Conservation (phyloP, 2,113 vertebrate species). For the Gadus chalcogrammus region DNA sequence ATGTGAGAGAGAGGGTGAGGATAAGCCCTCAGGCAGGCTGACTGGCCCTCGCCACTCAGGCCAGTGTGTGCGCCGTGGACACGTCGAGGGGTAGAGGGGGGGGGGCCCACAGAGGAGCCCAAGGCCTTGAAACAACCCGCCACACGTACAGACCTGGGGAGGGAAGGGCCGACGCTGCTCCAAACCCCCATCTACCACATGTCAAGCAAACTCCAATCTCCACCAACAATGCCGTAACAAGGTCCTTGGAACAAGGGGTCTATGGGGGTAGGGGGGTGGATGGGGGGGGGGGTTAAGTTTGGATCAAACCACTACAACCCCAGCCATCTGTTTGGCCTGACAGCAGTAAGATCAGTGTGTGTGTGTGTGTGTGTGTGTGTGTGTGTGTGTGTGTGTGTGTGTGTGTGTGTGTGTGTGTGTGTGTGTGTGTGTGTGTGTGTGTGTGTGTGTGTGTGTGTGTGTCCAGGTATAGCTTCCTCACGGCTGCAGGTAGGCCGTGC, state of each 20-base stretch:
- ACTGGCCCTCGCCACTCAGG: slow-evolving; percentile 73
- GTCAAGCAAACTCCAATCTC: slow-evolving; percentile 56
- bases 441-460: slow-evolving; percentile 5
- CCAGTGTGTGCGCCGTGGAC: neutral
- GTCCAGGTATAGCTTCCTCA: slow-evolving; percentile 53
- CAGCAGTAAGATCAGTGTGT: slow-evolving; percentile 43
- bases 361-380: too few relatives aligned
- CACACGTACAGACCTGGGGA: slow-evolving; percentile 45
- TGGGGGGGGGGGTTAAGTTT: slow-evolving; percentile 29
- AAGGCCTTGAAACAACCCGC: slow-evolving; percentile 70
- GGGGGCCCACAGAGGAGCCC: slow-evolving; percentile 53
- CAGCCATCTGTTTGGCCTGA: slow-evolving; percentile 41
- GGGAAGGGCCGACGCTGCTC: slow-evolving; percentile 48
- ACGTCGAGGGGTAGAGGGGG: slow-evolving; percentile 29
- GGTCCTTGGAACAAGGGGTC: slow-evolving; percentile 16
- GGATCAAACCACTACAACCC: slow-evolving; percentile 45
- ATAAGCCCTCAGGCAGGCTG: slow-evolving; percentile 76
- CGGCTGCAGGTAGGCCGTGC: slow-evolving; percentile 57
- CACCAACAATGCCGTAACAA: slow-evolving; percentile 56
- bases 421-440: too few relatives aligned
- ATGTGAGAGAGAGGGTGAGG: slow-evolving; percentile 34
- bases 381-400: neutral
- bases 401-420: slow-evolving; percentile 5
- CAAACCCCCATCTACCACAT: slow-evolving; percentile 40
- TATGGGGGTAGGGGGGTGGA: neutral